Percentiles rank a stretch among this genome's conserved stretches.
Conservation (phyloP, 2,113 vertebrate species). For the Cisticola juncidis region DNA sequence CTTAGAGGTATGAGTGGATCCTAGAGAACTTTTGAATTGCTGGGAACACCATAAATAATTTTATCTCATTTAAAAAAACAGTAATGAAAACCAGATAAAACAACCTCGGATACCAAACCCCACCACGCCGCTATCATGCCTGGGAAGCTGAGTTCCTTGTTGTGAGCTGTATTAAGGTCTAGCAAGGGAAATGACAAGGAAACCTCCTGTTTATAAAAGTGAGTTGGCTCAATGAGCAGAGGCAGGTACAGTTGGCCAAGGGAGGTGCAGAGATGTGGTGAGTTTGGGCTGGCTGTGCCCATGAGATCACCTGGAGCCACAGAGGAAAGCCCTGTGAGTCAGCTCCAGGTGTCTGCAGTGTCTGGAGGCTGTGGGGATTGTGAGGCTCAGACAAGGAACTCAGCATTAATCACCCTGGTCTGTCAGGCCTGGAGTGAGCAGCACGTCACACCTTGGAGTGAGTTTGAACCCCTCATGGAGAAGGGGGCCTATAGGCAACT, state of each 20-base stretch:
- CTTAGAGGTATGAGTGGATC: not conserved
- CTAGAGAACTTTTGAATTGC: not conserved
- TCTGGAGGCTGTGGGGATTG: not conserved
- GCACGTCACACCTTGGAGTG: accelerated
- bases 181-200: not conserved
- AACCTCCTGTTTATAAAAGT: not conserved
- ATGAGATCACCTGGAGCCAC: not conserved
- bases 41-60: not conserved
- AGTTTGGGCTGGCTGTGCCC: not conserved
- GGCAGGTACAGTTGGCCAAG: not conserved
- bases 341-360: not conserved
- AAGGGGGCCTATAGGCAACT: not conserved
- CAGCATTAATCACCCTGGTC: not conserved
- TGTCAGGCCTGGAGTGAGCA: not conserved
- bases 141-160: not conserved
- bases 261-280: slow-evolving; percentile 13
- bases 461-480: not conserved
- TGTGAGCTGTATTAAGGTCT: not conserved
- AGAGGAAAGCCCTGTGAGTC: not conserved
- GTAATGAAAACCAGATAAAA: not conserved
- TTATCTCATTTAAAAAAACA: not conserved
- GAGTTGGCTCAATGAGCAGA: not conserved
- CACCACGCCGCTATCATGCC: accelerated
- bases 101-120: not conserved
- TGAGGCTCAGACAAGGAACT: not conserved